Evolutionary conservation across 2,113 vertebrate species (phyloP).

Genomic region (Rhinoptilus africanus): DNA sequence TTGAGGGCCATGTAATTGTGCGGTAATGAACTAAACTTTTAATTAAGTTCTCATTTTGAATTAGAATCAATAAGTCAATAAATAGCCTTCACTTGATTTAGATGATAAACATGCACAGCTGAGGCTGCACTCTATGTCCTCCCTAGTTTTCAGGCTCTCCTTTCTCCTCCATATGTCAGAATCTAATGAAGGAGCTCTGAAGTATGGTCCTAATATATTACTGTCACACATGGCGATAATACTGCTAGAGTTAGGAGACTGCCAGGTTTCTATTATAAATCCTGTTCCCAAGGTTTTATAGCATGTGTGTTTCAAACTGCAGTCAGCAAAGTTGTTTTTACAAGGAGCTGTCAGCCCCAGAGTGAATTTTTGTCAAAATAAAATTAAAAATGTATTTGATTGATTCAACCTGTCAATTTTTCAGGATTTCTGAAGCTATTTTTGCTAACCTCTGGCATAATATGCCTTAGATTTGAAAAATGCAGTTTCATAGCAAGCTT

Average conservation of each 20-base stretch:
- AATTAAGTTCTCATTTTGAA: constrained; percentile 68
- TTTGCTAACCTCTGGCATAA: constrained; percentile 59
- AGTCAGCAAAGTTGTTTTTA: constrained; percentile 51
- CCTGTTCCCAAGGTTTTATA: constrained; percentile 15
- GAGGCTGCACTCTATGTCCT: constrained; percentile 37
- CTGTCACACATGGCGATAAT: constrained; percentile 31
- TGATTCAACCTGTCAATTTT: constrained; percentile 58
- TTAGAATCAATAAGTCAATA: constrained; percentile 70
- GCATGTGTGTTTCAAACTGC: constrained; percentile 17
- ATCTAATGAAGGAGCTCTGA: constrained; percentile 54
- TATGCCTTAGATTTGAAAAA: constrained; percentile 57
- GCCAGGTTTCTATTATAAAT: constrained; percentile 26
- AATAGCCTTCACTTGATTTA: constrained; percentile 60
- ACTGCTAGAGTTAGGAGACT: not conserved
- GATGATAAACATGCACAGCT: constrained; percentile 60
- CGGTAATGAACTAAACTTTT: constrained; percentile 65
- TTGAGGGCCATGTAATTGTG: constrained; percentile 60
- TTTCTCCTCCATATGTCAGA: constrained; percentile 49
- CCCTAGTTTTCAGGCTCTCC: constrained; percentile 19
- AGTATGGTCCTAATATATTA: constrained; percentile 50
- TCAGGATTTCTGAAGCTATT: constrained; percentile 54
- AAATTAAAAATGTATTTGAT: constrained; percentile 68
- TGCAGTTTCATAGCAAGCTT: constrained; percentile 22
- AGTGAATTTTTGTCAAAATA: constrained; percentile 61
- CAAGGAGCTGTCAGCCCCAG: constrained; percentile 44